Evolutionary conservation across 2,888 invertebrate species (phyloP), one percentile per base, ranked within the genome.

Genomic region (Melieria omissa): DNA sequence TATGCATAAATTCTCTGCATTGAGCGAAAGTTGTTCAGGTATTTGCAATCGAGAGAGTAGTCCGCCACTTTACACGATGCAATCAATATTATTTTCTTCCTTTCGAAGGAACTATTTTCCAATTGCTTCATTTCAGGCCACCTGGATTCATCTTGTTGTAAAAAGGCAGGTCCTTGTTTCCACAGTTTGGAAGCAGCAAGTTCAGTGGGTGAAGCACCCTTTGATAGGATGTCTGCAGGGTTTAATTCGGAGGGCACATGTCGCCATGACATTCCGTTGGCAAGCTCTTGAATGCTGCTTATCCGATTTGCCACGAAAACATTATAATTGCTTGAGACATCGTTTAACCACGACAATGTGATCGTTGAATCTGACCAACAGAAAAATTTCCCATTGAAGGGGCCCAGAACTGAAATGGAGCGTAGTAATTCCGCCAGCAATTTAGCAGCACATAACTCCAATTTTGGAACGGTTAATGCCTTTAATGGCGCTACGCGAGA

Each of bases 1-100:
- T 65, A 70, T 1, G 58, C 70, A 45, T 63, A 70, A 42, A 60
- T 64, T 65, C 60, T 58, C 47, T 70, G 60, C 70, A 70, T 65
- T 42, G 14, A 42, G 5, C 60, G 5, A 45, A 70, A 70, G 3
- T 49, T 62, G 29, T 65, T 70, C 5, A 70, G 41, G 52, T 63
- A 64, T 58, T 70, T 70, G 42, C 64, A 45, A 47, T 64, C 49
- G 4, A 64, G 2, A 3, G 70, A 52, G n/a, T 47, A 63, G 16
- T 64, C 70, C 5, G 61, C 9, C 5, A 45, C 49, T 61, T 68
- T 14, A 12, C 52, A 10, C n/a, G 54, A 6, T 10, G 16, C 42
- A 6, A 49, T 52, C 41, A 52, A 41, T 2, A 29, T 52, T 8
- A 8, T 52, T 52, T 8, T 10, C 49, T 41, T 45, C 10, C 45